These are phyloP conservation scores for Dermatemys mawii DNA, from an alignment of 2,113 vertebrate species.

Conservation along the genomic window DNA sequence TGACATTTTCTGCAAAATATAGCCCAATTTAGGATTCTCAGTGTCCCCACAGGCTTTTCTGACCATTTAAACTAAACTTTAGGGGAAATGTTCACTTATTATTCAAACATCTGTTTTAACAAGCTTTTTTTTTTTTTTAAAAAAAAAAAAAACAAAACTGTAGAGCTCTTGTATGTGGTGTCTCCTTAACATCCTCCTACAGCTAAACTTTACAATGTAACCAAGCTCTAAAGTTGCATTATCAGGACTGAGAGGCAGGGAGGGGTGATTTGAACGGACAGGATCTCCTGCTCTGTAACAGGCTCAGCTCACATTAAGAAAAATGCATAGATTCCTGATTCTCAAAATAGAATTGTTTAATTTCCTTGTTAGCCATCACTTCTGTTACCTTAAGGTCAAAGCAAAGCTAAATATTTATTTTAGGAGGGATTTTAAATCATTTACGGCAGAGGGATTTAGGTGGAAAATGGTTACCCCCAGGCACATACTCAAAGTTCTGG, in stretches of 20 bases:
- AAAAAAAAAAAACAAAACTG: too few species aligned
- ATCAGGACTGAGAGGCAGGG: background rate
- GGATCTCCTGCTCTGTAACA: background rate
- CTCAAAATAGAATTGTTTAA: background rate
- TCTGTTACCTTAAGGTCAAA: background rate
- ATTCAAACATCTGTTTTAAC: background rate
- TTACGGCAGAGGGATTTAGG: background rate
- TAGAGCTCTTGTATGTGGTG: background rate
- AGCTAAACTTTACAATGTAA: background rate
- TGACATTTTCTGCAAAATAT: background rate
- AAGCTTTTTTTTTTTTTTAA: background rate
- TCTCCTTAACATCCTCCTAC: background rate
- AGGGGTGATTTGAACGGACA: background rate
- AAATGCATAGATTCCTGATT: background rate
- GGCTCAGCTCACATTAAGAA: background rate
- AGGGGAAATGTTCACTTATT: background rate
- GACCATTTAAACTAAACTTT: background rate
- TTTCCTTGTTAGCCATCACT: background rate
- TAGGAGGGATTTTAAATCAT: background rate
- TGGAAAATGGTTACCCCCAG: background rate
- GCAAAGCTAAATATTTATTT: background rate
- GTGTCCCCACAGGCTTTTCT: background rate
- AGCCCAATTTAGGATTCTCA: background rate
- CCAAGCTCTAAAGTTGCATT: background rate
- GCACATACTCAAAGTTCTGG: background rate